Conservation (phyloP, 1,140 invertebrate species). For the Ruditapes philippinarum region DNA sequence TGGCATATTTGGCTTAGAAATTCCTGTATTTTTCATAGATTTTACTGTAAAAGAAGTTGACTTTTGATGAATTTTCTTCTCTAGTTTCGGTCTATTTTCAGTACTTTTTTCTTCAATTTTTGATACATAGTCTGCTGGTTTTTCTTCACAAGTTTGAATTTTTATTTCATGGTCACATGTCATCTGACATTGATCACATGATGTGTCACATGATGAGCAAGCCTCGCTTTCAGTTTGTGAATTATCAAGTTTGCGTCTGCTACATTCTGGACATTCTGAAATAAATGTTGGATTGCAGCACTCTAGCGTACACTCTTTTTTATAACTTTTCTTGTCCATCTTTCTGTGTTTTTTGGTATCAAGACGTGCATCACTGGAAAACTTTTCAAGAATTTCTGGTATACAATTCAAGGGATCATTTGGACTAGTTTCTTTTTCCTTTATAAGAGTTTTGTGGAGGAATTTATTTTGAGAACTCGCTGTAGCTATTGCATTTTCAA, state of each 20-base stretch:
- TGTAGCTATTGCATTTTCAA: constrained; percentile 76
- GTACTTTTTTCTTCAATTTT: neutral
- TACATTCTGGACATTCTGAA: constrained; percentile 21
- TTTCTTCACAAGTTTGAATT: constrained; percentile 49
- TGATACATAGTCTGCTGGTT: constrained; percentile 45
- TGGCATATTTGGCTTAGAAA: too few relatives aligned
- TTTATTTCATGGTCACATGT: constrained; percentile 31
- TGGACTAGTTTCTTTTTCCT: constrained; percentile 53
- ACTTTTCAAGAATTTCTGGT: constrained; percentile 72
- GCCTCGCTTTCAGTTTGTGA: neutral
- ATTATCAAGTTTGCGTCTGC: neutral
- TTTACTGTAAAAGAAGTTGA: constrained; percentile 8
- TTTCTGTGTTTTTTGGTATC: neutral
- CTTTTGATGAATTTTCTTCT: constrained; percentile 34
- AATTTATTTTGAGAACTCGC: constrained; percentile 65
- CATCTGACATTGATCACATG: constrained; percentile 10
- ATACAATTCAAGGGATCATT: constrained; percentile 77
- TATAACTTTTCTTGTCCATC: constrained; percentile 37
- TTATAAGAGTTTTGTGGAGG: constrained; percentile 64
- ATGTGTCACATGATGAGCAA: neutral
- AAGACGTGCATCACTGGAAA: neutral
- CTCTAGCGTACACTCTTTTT: constrained; percentile 55
- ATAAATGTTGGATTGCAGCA: constrained; percentile 14
- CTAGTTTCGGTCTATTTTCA: neutral
- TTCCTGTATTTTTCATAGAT: too few relatives aligned